These are phyloP conservation scores for Pedionomus torquatus DNA, from an alignment of 2,113 vertebrate species.

Conservation along the genomic window DNA sequence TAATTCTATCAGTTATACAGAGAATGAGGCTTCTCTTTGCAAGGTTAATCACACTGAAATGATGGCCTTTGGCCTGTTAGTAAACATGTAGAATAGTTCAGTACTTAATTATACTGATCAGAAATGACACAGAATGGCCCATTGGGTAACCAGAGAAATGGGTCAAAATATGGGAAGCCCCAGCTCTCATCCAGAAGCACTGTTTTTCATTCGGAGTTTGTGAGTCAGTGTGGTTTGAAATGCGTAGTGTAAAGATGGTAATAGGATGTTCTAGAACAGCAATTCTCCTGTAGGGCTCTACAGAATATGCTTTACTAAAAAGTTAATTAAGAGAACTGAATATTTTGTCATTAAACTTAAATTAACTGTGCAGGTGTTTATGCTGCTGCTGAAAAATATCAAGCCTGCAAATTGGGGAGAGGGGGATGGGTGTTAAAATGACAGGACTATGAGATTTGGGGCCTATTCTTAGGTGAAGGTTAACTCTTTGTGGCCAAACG, in stretches of 20 bases:
- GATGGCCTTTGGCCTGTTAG: background rate
- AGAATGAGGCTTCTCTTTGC: background rate
- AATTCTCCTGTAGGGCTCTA: background rate
- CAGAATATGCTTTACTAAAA: background rate
- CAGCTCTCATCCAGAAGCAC: background rate
- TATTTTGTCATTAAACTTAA: background rate
- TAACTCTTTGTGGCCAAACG: background rate
- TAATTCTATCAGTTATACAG: background rate
- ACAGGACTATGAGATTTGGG: background rate
- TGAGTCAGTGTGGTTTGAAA: background rate
- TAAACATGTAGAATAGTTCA: background rate
- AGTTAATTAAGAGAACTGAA: background rate
- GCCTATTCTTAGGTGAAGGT: background rate
- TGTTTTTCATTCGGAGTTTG: background rate
- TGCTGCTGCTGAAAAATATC: background rate
- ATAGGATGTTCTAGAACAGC: background rate
- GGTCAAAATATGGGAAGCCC: background rate
- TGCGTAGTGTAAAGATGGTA: rapidly evolving
- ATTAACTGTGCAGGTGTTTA: background rate
- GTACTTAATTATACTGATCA: background rate
- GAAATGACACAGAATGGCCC: background rate
- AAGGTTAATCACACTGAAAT: background rate
- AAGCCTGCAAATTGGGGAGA: background rate
- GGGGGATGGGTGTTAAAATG: background rate
- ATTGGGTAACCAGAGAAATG: background rate